phyloP scores from a whole-genome alignment of 2,113 vertebrate species.

The Prinia subflava region DNA sequence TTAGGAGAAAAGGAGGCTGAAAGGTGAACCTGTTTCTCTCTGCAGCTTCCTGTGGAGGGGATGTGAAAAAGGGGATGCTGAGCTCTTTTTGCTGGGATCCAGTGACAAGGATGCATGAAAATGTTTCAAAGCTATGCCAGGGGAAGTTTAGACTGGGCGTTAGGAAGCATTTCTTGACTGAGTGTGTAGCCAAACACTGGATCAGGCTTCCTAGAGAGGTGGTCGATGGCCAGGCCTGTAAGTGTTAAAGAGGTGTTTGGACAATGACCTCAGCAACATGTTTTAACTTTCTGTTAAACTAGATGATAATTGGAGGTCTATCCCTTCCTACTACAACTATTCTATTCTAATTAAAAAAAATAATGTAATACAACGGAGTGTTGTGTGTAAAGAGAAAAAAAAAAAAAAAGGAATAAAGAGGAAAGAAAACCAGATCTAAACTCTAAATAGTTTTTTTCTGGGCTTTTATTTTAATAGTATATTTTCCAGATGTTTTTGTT shows the following conservation, averaged over 20 bases:
- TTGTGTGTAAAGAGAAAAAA: background rate
- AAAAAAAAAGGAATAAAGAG: background rate
- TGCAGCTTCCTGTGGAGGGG: background rate
- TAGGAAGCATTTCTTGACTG: background rate
- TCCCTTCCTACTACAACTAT: background rate
- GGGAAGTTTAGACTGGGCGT: background rate
- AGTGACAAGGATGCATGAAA: rapidly evolving
- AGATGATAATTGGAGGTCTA: background rate
- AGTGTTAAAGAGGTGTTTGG: background rate
- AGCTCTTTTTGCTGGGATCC: background rate
- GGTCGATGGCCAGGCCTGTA: rapidly evolving
- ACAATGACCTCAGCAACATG: background rate
- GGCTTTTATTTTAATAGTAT: background rate
- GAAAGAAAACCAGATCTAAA: background rate
- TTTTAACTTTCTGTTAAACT: background rate
- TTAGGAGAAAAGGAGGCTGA: background rate
- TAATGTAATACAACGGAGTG: background rate
- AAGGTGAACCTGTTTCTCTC: background rate
- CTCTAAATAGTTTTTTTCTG: background rate
- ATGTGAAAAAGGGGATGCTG: background rate
- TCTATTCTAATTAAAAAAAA: background rate
- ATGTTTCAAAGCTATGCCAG: background rate
- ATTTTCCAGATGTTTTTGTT: background rate
- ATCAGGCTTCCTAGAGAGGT: background rate
- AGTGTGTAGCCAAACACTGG: background rate